Evolutionary conservation across 2,888 invertebrate species (phyloP), one percentile per base, ranked within the genome.

Genomic region (Andrena fulva): DNA sequence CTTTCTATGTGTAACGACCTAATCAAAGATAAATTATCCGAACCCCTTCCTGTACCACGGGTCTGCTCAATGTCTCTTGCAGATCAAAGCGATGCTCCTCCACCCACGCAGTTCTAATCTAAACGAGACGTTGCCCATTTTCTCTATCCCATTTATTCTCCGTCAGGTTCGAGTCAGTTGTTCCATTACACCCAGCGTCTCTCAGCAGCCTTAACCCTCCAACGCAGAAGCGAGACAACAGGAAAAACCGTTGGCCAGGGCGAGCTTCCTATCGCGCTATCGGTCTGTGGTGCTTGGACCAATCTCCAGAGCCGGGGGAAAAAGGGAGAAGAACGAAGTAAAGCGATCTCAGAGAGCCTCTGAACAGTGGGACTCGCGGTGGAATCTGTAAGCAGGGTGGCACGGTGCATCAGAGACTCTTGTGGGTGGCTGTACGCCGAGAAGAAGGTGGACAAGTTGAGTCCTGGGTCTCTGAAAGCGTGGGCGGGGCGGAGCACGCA

Each of bases 401-500:
- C 67, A 75, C 59, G 70, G 66, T 56, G 70, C 60, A 80, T 79
- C 78, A 54, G 78, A 35, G 73, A 92, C 90, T 93, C 91, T 93
- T 93, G 92, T 86, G 90, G 80, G 87, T 87, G 92, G 91, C 91
- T 93, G 92, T 92, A 92, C 91, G 87, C 81, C 86, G 87, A 76
- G 91, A 91, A 90, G 91, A 93, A 93, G 93, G 93, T 93, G 93
- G 93, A 93, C 93, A 94, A 93, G 92, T 93, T 92, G 92, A 93
- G 92, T 92, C 91, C 89, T 91, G 90, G 90, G 92, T 92, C 93
- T 93, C 91, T 93, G 93, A 92, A 92, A 93, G 93, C 93, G 93
- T 93, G 92, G 94, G 94, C 93, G 93, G 93, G 90, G 93, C 93
- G 90, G 93, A 93, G 92, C 93, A 93, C 93, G 93, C 93, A 93